Evolutionary conservation across 30 jellyfish, hydroid and myxozoan species (phyloP).

Genomic region (Hydractinia symbiolongicarpus): DNA sequence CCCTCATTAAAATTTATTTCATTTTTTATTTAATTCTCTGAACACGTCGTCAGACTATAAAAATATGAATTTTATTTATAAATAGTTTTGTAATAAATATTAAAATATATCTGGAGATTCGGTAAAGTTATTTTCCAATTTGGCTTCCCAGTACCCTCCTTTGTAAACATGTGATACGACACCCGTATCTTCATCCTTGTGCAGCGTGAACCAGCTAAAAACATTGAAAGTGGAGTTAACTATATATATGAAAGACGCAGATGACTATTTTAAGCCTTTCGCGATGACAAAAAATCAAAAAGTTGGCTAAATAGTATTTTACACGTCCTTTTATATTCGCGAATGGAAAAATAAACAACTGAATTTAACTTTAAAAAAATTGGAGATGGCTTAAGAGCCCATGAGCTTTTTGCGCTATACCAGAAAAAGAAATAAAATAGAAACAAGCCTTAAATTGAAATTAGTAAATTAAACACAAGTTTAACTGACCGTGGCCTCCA

Average conservation of each 20-base stretch:
- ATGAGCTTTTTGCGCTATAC: neutral
- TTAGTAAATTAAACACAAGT: neutral
- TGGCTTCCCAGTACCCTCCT: slow-evolving; percentile 87
- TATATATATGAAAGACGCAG: too few species aligned
- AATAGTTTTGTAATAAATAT: neutral
- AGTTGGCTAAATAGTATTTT: too few species aligned
- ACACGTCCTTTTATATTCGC: too few species aligned
- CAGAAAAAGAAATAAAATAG: neutral
- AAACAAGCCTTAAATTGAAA: neutral
- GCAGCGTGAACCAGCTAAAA: slow-evolving; percentile 62
- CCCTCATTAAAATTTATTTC: too few species aligned
- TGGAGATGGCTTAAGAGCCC: too few species aligned
- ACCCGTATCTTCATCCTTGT: slow-evolving; percentile 56
- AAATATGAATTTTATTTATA: too few species aligned
- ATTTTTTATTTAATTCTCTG: too few species aligned
- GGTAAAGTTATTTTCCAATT: slow-evolving; percentile 21
- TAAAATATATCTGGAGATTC: slow-evolving; percentile 60
- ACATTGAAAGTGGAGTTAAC: neutral
- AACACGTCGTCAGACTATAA: too few species aligned
- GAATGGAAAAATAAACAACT: too few species aligned
- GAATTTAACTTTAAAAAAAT: too few species aligned
- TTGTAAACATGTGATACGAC: slow-evolving; percentile 64
- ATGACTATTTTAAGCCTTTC: too few species aligned
- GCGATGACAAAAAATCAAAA: too few species aligned
- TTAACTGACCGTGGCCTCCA: slow-evolving; percentile 66